Evolutionary conservation across 2,113 vertebrate species (phyloP), one percentile per base, ranked within the genome.

Genomic region (Melanerpes aurifrons): DNA sequence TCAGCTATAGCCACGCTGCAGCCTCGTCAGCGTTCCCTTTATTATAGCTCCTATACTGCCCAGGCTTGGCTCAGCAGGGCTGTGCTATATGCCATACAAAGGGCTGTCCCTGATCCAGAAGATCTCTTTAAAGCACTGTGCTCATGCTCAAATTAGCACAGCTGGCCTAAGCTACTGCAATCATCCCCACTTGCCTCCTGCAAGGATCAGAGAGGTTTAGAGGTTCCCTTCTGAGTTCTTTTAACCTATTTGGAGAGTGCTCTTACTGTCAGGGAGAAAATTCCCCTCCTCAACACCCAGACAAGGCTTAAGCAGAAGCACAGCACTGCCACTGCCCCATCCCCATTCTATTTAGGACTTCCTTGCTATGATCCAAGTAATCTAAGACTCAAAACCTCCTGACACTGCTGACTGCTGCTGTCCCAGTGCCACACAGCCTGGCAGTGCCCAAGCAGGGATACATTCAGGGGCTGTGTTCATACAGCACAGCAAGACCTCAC

Each of bases 21-120:
- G 87, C 91, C 85, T 70, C 1, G 15, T 95, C 96, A 96, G 96
- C 93, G 9, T 54, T 90, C 89, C 82, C 90, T 47, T 90, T 79
- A 72, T 82, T 53, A 29, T 2, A 26, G 87, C 74, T 75, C 89
- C 91, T 63, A 50, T 73, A 63, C 19, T 69, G 82, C 77, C 86
- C 59, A 0, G 73, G 70, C 94, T 88, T 64, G 69, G 88, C 8
- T 84, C 83, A 71, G 88, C 71, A 9, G 50, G 32, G 63, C 84
- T 32, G 63, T 63, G 77, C 76, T 57, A 50, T 53, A 64, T 12
- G 71, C 75, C 57, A 10, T 50, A 87, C 84, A 93, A 86, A 93
- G 85, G 66, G 72, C 85, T 59, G 31, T 43, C 82, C 85, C 62
- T 59, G 21, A 75, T 21, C 79, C 95, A 80, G 31, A 64, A 90